A percentile compares a stretch with the other conserved stretches of the same genome.
Evolutionary conservation across 2,797 vertebrate genomes (phyloP).

Genomic region (Microctenopoma steveboyesi): DNA sequence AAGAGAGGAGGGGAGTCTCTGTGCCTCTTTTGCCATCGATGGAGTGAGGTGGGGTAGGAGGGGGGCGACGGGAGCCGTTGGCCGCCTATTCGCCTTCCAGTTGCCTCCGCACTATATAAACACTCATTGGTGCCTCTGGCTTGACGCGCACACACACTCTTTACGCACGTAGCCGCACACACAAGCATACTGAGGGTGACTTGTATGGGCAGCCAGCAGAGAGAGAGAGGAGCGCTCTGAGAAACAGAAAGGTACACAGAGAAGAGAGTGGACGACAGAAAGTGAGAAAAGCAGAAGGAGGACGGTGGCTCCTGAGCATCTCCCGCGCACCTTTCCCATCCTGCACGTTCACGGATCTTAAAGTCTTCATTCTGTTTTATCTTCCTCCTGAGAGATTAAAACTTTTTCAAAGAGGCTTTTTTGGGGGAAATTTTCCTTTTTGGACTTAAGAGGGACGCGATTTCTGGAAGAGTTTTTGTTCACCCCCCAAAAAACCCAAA

Average conservation of each 20-base stretch:
- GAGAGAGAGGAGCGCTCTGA: constrained; percentile 42
- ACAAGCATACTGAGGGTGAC: constrained; percentile 80
- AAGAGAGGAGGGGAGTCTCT: constrained; percentile 59
- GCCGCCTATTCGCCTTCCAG: constrained; percentile 86
- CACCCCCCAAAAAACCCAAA: constrained; percentile 19
- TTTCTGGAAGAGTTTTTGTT: constrained; percentile 54
- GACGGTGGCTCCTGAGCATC: constrained; percentile 73
- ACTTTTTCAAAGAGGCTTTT: constrained; percentile 28
- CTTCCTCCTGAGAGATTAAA: constrained; percentile 46
- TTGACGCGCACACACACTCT: constrained; percentile 68
- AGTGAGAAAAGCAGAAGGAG: constrained; percentile 70
- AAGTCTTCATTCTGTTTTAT: constrained; percentile 38
- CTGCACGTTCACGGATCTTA: constrained; percentile 75
- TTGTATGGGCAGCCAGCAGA: constrained; percentile 64
- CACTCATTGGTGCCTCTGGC: constrained; percentile 86
- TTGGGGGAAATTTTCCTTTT: constrained; percentile 5
- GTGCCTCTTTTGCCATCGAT: constrained; percentile 41
- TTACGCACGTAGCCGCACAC: constrained; percentile 55
- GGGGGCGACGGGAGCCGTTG: constrained; percentile 77
- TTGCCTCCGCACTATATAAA: constrained; percentile 96
- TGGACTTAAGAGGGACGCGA: constrained; percentile 41
- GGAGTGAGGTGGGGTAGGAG: constrained; percentile 69
- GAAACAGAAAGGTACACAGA: constrained; percentile 73
- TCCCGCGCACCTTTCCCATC: constrained; percentile 62
- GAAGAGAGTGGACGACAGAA: constrained; percentile 68